Conservation (phyloP, 1,140 invertebrate genomes). For the Zaprionus kolodkinae region DNA sequence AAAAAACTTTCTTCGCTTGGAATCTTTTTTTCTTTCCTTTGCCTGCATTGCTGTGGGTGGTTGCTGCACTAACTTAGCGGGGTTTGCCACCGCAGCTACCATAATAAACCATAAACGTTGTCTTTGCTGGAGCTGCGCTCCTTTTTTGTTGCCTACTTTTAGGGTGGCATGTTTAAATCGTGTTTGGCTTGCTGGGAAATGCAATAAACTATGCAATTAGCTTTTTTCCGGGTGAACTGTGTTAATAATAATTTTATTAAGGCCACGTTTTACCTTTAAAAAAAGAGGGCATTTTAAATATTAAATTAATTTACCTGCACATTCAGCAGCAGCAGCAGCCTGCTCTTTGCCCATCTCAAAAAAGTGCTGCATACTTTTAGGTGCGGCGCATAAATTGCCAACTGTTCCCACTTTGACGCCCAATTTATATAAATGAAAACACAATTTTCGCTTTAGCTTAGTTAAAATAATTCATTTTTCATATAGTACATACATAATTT, state of each 20-base stretch:
- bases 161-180: background rate
- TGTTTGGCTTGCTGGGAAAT: background rate
- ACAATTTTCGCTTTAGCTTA: background rate
- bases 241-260: background rate
- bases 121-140: background rate
- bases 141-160: constrained; percentile 30
- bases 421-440: background rate
- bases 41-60: background rate
- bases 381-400: background rate
- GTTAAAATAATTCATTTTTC: constrained; percentile 6
- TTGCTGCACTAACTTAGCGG: constrained; percentile 18
- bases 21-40: too few relatives aligned
- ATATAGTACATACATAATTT: constrained; percentile 25
- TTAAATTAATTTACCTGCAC: background rate
- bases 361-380: background rate
- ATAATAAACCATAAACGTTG: background rate
- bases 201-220: background rate
- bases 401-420: background rate
- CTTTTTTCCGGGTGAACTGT: background rate
- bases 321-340: background rate
- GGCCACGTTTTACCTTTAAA: background rate
- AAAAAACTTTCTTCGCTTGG: too few relatives aligned
- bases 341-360: background rate
- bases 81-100: constrained; percentile 4
- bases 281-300: background rate